These are phyloP conservation scores for Nowickia ferox DNA, from an alignment of 2,888 invertebrate genomes.

Conservation along the genomic window DNA sequence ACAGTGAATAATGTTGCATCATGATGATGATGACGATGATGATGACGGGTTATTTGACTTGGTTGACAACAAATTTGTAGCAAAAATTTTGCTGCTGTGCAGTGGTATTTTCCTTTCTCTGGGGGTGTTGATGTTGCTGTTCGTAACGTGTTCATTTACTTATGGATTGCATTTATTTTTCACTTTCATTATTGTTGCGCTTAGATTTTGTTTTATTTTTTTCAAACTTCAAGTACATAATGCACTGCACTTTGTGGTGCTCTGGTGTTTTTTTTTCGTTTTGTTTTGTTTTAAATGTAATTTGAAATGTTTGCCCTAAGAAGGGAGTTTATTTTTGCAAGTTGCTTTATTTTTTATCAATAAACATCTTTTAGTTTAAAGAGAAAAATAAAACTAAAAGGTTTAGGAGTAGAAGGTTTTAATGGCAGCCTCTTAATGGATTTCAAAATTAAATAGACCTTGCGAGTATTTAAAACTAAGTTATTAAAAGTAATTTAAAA, in stretches of 20 bases:
- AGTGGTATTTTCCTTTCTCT: background rate
- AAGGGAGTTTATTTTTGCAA: slow-evolving; percentile 1
- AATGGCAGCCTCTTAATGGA: slow-evolving; percentile 10
- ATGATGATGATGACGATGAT: slow-evolving; percentile 1
- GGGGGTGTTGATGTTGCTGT: background rate
- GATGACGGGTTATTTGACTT: slow-evolving; percentile 36
- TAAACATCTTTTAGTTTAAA: background rate
- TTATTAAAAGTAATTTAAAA: no score
- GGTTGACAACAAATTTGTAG: slow-evolving; percentile 52
- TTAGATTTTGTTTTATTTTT: slow-evolving; percentile 40
- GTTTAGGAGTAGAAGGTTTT: background rate
- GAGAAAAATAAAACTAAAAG: background rate
- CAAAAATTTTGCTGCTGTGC: slow-evolving; percentile 37
- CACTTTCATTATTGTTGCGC: slow-evolving; percentile 48
- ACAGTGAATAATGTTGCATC: background rate
- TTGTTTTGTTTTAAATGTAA: slow-evolving; percentile 33
- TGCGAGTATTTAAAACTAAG: no score
- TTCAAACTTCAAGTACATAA: slow-evolving; percentile 50
- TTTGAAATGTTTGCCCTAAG: slow-evolving; percentile 11
- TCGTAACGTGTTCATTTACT: slow-evolving; percentile 47
- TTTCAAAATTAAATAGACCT: background rate
- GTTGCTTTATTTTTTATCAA: background rate
- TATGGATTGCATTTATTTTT: slow-evolving; percentile 41
- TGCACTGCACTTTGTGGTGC: slow-evolving; percentile 51
- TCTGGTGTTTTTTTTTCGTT: slow-evolving; percentile 20